Evolutionary conservation across 2,797 vertebrate species (phyloP), one percentile per base, ranked within the genome.

Genomic region (Novumbra hubbsi): DNA sequence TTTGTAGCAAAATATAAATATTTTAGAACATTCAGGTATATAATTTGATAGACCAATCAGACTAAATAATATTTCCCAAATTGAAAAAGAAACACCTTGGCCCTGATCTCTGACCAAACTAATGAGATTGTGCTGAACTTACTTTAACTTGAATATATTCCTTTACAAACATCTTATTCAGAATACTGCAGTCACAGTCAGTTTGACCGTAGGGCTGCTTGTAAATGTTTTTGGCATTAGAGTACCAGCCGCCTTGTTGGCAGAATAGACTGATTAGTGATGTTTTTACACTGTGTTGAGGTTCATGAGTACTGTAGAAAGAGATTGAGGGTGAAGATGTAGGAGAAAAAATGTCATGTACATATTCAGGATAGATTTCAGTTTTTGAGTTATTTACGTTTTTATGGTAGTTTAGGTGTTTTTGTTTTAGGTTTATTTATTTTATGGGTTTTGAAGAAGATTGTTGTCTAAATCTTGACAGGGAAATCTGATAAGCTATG

Each of bases 221-320:
- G 55, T 60, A 60, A 60, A 60, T 24, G n/a, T 60, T 24, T 11
- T 24, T 60, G 71, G 68, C 63, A 28, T 73, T 70, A 84, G 73
- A 80, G 72, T 66, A 70, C 68, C 64, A 19, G 65, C 71, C 2
- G 63, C 48, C 55, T 75, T 55, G 69, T 84, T 60, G 15, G 27
- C 27, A 64, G 50, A 70, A 73, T 71, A 63, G 63, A 27, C 38
- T 63, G 81, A 82, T 83, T 76, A 48, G 11, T 48, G 57, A 71
- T 48, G 76, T 85, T 83, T 81, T 88, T 91, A 88, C 88, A 92
- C 90, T 91, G 86, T 63, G 48, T 87, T 84, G 9, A 86, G n/a
- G 32, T 57, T 34, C 17, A 50, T 52, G 16, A 84, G 91, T 91
- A 89, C 88, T 91, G 87, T 91, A 88, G 21, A 77, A 76, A 15